These are phyloP conservation scores for Conus betulinus DNA, from an alignment of 1,140 invertebrate species.

Conservation along the genomic window DNA sequence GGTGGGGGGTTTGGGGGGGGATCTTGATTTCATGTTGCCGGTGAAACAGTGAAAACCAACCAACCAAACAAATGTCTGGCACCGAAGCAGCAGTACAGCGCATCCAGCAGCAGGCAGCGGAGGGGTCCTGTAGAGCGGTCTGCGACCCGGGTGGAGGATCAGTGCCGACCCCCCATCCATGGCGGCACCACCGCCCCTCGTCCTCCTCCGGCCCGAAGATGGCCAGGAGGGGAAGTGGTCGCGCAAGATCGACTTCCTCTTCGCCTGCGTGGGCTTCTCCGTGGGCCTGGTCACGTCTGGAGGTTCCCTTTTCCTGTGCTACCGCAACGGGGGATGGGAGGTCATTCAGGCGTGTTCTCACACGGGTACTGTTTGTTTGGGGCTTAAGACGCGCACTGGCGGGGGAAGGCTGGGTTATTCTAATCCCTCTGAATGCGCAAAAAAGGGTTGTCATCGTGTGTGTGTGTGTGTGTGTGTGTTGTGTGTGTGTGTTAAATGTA, in stretches of 20 bases:
- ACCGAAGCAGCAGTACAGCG: not conserved
- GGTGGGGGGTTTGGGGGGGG: too few relatives aligned
- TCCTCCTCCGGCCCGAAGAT: not conserved
- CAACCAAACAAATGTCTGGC: too few relatives aligned
- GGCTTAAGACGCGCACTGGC: too few relatives aligned
- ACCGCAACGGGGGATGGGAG: slow-evolving; percentile 75
- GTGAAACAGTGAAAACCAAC: too few relatives aligned
- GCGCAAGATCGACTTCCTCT: slow-evolving; percentile 76
- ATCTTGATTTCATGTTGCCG: too few relatives aligned
- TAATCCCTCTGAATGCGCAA: too few relatives aligned
- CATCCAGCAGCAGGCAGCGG: not conserved
- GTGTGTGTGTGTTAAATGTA: too few relatives aligned
- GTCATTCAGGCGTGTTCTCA: not conserved
- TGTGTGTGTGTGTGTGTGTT: too few relatives aligned
- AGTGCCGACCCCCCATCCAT: not conserved
- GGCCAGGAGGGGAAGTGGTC: slow-evolving; percentile 77
- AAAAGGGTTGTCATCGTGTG: too few relatives aligned
- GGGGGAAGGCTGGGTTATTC: too few relatives aligned
- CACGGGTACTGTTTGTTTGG: too few relatives aligned
- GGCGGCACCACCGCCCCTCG: not conserved
- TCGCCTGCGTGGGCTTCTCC: slow-evolving; percentile 75
- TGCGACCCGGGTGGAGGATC: slow-evolving; percentile 24
- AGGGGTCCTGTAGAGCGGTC: not conserved
- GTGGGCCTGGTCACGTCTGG: slow-evolving; percentile 77
- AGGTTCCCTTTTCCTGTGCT: slow-evolving; percentile 76